Evolutionary conservation across 2,797 vertebrate genomes (phyloP).

Genomic region (Sebastes hubbsi): DNA sequence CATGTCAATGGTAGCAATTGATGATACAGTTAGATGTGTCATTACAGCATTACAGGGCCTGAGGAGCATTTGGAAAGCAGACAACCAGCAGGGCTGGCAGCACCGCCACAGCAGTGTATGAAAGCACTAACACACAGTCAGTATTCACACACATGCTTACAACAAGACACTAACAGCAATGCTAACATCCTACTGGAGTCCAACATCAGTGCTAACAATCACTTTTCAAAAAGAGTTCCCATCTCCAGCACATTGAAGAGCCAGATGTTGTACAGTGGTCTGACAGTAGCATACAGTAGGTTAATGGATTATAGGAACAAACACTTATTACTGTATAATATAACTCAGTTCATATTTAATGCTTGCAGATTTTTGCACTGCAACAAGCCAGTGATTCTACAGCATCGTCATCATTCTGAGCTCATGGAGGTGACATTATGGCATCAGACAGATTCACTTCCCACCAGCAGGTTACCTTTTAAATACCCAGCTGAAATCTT

Average conservation of each 20-base stretch:
- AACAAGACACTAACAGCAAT: neutral
- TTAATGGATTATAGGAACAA: neutral
- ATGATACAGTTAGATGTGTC: conserved; percentile 59
- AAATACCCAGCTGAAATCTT: neutral
- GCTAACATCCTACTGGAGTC: neutral
- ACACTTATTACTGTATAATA: neutral
- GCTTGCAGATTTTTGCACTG: neutral
- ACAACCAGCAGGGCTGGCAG: conserved; percentile 46
- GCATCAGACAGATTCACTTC: neutral
- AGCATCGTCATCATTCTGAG: neutral
- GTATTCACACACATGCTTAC: conserved; percentile 37
- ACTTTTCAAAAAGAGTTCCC: neutral
- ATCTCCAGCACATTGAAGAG: neutral
- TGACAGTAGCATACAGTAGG: neutral
- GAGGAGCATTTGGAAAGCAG: conserved; percentile 39
- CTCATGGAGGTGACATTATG: neutral
- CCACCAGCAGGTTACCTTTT: neutral
- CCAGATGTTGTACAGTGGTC: neutral
- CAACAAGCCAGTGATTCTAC: neutral
- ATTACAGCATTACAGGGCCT: conserved; percentile 43
- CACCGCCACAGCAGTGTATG: conserved; percentile 30
- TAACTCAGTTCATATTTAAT: neutral
- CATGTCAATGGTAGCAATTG: conserved; percentile 37
- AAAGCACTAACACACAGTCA: conserved; percentile 44
- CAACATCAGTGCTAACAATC: neutral